phyloP scores from a whole-genome alignment of 2,797 vertebrate genomes.

The Argentina silus region DNA sequence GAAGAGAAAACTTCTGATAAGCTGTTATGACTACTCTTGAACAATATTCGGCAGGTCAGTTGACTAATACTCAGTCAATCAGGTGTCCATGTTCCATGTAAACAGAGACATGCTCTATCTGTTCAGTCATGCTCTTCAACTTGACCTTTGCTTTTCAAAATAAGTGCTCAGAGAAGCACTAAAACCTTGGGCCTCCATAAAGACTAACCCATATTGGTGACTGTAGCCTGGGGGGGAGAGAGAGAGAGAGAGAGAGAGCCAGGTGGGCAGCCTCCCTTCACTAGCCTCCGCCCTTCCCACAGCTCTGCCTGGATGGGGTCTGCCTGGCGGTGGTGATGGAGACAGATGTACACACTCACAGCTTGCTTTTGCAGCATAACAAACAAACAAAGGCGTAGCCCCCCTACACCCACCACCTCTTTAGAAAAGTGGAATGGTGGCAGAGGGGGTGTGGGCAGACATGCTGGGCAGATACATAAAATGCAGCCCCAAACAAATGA shows the following conservation, averaged over 20 bases:
- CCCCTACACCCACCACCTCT: slow-evolving; percentile 21
- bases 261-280: slow-evolving; percentile 59
- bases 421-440: slow-evolving; percentile 25
- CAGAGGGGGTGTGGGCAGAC: slow-evolving; percentile 39
- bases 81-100: slow-evolving; percentile 4
- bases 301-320: slow-evolving; percentile 55
- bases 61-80: background rate
- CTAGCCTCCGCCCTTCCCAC: slow-evolving; percentile 52
- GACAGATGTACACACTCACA: slow-evolving; percentile 60
- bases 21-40: background rate
- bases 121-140: slow-evolving; percentile 51
- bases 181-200: slow-evolving; percentile 48
- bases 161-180: slow-evolving; percentile 39
- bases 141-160: slow-evolving; percentile 59
- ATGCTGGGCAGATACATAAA: slow-evolving; percentile 50
- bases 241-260: slow-evolving; percentile 37
- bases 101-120: slow-evolving; percentile 29
- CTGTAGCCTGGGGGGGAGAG: slow-evolving; percentile 50
- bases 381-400: slow-evolving; percentile 52
- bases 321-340: slow-evolving; percentile 24
- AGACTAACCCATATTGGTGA: slow-evolving; percentile 36
- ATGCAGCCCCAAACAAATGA: slow-evolving; percentile 48
- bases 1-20: background rate
- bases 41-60: background rate
- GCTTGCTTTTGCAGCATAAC: slow-evolving; percentile 41